A percentile compares a stretch with the other conserved stretches of the same genome.
These are phyloP conservation scores for Sesamia nonagrioides DNA, from an alignment of 1,140 invertebrate species.

Conservation along the genomic window DNA sequence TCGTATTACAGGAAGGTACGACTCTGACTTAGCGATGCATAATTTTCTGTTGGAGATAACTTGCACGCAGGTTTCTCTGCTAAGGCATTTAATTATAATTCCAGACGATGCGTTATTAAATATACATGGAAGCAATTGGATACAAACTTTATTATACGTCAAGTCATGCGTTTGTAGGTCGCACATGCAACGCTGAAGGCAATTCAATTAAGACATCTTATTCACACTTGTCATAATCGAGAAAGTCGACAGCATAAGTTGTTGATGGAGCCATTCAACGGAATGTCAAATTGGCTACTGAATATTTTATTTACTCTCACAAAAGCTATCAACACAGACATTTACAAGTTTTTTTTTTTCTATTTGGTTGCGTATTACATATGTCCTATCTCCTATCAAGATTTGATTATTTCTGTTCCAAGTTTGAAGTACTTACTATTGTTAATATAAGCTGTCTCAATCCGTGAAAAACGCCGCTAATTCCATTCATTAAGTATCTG, in stretches of 20 bases:
- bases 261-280: slow-evolving; percentile 49
- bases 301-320: background rate
- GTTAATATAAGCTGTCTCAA: too few relatives aligned
- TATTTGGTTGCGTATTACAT: background rate
- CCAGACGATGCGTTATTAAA: slow-evolving; percentile 29
- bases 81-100: slow-evolving; percentile 23
- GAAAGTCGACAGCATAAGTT: slow-evolving; percentile 53
- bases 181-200: slow-evolving; percentile 58
- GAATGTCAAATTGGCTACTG: slow-evolving; percentile 31
- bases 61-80: slow-evolving; percentile 9
- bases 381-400: background rate
- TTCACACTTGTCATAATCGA: slow-evolving; percentile 54
- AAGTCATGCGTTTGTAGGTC: slow-evolving; percentile 59
- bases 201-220: slow-evolving; percentile 65
- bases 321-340: background rate
- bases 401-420: background rate
- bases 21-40: slow-evolving; percentile 3
- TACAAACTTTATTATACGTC: slow-evolving; percentile 51
- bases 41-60: slow-evolving; percentile 21
- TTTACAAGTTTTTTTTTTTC: background rate
- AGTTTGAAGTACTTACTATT: too few relatives aligned
- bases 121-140: slow-evolving; percentile 50
- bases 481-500: too few relatives aligned
- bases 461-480: too few relatives aligned
- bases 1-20: background rate